Conservation (phyloP, 2,888 invertebrate species). For the Dolichopus griseipennis region DNA sequence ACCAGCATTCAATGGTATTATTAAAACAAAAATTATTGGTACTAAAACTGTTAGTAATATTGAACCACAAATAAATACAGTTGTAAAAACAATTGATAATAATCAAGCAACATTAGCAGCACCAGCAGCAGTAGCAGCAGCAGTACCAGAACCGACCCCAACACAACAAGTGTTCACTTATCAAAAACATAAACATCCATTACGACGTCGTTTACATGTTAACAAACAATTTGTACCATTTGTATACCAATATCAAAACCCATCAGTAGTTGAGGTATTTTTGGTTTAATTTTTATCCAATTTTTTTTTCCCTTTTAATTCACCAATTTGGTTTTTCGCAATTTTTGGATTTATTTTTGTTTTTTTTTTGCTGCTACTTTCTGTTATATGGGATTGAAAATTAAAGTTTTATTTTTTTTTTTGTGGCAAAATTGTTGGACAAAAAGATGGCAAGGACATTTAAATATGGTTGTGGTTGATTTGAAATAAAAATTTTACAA, state of each 20-base stretch:
- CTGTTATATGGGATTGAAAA: too few species aligned
- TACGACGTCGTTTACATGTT: conserved; percentile 2
- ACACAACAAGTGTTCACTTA: not conserved
- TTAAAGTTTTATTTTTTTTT: too few species aligned
- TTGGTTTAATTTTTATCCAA: too few species aligned
- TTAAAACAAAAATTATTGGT: not conserved
- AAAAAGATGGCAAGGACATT: too few species aligned
- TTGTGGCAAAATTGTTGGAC: too few species aligned
- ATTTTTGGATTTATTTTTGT: too few species aligned
- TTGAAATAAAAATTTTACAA: too few species aligned
- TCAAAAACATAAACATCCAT: not conserved
- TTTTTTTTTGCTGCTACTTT: too few species aligned
- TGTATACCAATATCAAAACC: not conserved
- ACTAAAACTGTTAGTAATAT: not conserved
- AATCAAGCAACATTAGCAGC: too few species aligned
- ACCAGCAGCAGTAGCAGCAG: not conserved
- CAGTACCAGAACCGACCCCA: not conserved
- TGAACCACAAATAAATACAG: not conserved
- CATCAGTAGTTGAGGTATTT: conserved; percentile 5
- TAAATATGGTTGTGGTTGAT: too few species aligned
- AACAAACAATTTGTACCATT: not conserved
- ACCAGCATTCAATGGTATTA: not conserved
- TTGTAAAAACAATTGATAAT: not conserved
- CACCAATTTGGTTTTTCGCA: too few species aligned
- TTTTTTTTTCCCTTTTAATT: too few species aligned